Evolutionary conservation across 2,113 vertebrate species (phyloP), one percentile per base, ranked within the genome.

Genomic region (Oophaga pumilio): DNA sequence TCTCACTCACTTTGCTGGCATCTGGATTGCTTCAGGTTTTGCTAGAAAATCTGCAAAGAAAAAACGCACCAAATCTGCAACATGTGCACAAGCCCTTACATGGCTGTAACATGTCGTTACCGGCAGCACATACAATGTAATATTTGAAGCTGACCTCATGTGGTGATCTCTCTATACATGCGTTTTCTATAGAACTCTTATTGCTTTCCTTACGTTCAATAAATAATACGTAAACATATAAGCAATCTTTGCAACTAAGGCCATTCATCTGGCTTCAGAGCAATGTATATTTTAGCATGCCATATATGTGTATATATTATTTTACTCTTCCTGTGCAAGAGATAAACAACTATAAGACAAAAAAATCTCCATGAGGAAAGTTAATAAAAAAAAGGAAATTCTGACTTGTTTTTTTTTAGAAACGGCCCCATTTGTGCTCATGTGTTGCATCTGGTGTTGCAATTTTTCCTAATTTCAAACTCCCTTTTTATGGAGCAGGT

Each of bases 81-180:
- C 33, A 5, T 43, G 33, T 43, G 33, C 33, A 43, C 33, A 3
- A 43, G 33, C 33, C 33, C 33, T 43, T 43, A 69, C 66, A 69
- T 14, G 43, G 28, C 71, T 13, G 8, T 74, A 26, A 74, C 13
- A 43, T 74, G 33, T 43, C 33, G 5, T 43, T 43, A 5, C 33
- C 43, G 18, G 20, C 15, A 8, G 17, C 14, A 74, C 15, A 20
- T 71, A 68, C 9, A 24, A 68, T 26, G 6, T 26, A 43, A 33
- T 71, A 71, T 71, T 71, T 74, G 17, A 43, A 20, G 71, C 71
- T 74, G 71, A 43, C 71, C 17, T 74, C 71, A 71, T 52, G 73
- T 77, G 22, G 33, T 76, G 43, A 52, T 11, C n/a, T 49, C 33
- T 22, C 2, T n/a, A 14, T 28, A 24, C 20, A n/a, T 6, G 12